Percentiles rank a stretch among this genome's conserved stretches.
These are phyloP conservation scores for Heliconius cydno DNA, from an alignment of 2,888 invertebrate species.

Conservation along the genomic window DNA sequence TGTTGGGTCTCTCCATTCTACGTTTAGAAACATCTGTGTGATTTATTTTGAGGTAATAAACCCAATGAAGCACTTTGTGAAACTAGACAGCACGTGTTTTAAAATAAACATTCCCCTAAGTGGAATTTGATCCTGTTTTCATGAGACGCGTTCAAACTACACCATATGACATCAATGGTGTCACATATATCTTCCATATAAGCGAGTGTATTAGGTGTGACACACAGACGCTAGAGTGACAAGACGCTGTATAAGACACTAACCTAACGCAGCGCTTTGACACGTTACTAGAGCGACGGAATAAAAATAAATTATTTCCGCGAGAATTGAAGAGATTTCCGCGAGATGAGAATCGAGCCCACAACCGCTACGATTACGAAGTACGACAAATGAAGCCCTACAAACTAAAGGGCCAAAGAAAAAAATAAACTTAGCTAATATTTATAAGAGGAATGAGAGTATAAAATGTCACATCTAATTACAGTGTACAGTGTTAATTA, in stretches of 20 bases:
- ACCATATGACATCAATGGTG: background rate
- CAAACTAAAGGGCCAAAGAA: background rate
- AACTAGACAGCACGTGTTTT: background rate
- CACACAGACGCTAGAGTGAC: too few relatives aligned
- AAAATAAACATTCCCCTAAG: constrained; percentile 1
- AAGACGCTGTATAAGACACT: background rate
- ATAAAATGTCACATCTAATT: background rate
- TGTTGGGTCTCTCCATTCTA: background rate
- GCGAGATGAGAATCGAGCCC: too few relatives aligned
- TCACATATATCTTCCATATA: too few relatives aligned
- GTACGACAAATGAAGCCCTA: too few relatives aligned
- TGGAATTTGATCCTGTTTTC: background rate
- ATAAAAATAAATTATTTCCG: background rate
- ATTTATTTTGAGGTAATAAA: background rate
- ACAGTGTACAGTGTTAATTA: background rate
- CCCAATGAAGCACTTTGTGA: background rate
- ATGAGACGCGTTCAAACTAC: background rate
- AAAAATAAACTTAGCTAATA: background rate
- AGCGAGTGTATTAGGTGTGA: too few relatives aligned
- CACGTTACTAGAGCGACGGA: background rate
- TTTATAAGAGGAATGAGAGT: background rate
- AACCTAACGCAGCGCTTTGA: background rate
- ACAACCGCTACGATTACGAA: too few relatives aligned
- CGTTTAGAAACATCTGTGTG: background rate
- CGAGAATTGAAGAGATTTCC: background rate